Base-by-base conservation (phyloP, 2,113 vertebrate genomes). In the Ranitomeya variabilis region DNA sequence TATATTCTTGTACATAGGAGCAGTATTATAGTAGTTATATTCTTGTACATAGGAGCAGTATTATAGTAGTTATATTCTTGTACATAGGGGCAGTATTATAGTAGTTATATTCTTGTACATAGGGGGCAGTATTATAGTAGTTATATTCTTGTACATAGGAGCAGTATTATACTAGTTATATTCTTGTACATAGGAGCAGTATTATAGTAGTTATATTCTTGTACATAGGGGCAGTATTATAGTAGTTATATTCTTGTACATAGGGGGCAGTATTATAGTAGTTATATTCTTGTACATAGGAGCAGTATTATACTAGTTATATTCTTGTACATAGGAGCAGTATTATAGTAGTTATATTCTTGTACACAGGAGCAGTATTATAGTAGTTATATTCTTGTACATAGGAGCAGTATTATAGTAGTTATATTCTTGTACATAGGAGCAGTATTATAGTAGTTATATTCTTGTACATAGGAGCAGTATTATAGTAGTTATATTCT, bases 371-470 rank as follows among this genome's bases (percentile, higher is more conserved):
- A 12, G 66, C n/a, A 67, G 66, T 67, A 67, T 67, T 67, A 76
- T 76, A 76, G 73, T 76, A 76, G 37, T 76, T 76, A 76, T 76
- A 76, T 76, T 76, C 73, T 51, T 51, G 73, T 76, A 51, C 15
- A 76, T 76, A 76, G 73, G 73, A 3, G 73, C 16, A 51, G 45
- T 76, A 76, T 76, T 76, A 76, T 51, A 76, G 73, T 51, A 51
- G 73, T 76, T 76, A 76, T 76, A 76, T 76, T 76, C 73, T 19
- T 52, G 73, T 52, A 51, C 6, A 76, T 76, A 76, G 73, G 37
- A 18, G 62, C 21, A 66, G 18, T 66, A 66, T 66, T n/a, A n/a
- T 66, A 66, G 62, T 66, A 66, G 62, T n/a, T 66, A 66, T 66
- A 21, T n/a, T 66, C 62, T 66, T 66, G 62, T 66, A 66, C n/a